Conservation (phyloP, 2,113 vertebrate genomes). For the Ictidomys tridecemlineatus region DNA sequence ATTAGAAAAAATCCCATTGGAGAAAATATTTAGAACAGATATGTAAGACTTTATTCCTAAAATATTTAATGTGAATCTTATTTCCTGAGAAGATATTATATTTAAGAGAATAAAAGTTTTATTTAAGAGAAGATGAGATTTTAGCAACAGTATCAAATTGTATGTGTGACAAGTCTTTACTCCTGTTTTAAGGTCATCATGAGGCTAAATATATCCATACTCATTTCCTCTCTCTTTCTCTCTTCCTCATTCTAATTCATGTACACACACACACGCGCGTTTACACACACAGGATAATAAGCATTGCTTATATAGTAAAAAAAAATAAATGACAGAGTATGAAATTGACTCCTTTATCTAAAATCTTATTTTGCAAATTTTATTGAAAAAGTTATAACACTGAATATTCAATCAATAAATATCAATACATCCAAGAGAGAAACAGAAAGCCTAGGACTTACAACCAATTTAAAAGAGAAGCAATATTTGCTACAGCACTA, state of each 20-base stretch:
- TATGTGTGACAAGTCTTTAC: background rate
- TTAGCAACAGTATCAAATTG: background rate
- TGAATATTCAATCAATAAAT: background rate
- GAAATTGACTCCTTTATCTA: background rate
- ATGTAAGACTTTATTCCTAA: constrained; percentile 39
- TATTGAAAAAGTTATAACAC: background rate
- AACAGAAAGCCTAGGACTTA: background rate
- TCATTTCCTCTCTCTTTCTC: background rate
- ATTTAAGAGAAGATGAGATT: constrained; percentile 15
- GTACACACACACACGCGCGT: rapidly evolving
- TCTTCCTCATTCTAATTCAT: background rate
- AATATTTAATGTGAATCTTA: constrained; percentile 1
- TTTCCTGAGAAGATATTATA: constrained; percentile 2
- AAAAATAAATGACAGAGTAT: background rate
- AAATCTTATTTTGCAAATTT: background rate
- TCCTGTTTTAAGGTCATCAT: background rate
- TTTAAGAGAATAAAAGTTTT: background rate
- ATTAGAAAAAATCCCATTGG: background rate
- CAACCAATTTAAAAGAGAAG: constrained; percentile 17
- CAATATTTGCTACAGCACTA: background rate
- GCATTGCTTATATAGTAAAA: background rate
- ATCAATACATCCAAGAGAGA: background rate
- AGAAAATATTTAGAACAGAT: background rate
- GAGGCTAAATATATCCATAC: background rate
- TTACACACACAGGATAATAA: background rate